Evolutionary conservation across 2,888 invertebrate species (phyloP), one percentile per base, ranked within the genome.

Genomic region (Arctia plantaginis): DNA sequence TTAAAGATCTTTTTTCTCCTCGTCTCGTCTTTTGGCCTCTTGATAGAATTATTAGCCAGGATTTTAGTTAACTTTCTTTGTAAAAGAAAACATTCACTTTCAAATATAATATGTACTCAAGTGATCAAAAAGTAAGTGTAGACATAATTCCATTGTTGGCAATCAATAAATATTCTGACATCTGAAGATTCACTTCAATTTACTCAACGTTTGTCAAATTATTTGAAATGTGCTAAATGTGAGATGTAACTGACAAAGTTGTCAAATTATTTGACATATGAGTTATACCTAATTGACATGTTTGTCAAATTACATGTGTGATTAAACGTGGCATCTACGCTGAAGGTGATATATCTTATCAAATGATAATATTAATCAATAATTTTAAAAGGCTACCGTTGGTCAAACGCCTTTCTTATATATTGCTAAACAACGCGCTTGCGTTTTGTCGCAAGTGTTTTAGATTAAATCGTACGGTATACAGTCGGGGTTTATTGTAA

Each of bases 401-500:
- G 41, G 44, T 67, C 30, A 51, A 66, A 20, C 39, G 55, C 51
- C 77, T 78, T 78, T 75, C 78, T 62, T 30, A 75, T 76, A 80
- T 77, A 73, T 80, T 76, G 72, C 35, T 77, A 83, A 75, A 77
- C 73, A 47, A 78, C 77, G 78, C 81, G 79, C 79, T 76, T 77
- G 78, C 82, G 81, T 77, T 74, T 80, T 71, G 71, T 74, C 75
- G 74, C 71, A 70, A 77, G 80, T 71, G 75, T 80, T 72, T 70
- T 82, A 83, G 83, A 77, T 77, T 79, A 80, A 85, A 82, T 83
- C 85, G 78, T 87, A 87, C 78, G 82, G 79, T 78, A 74, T 71
- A 76, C 69, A 79, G 66, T 80, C 76, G 15, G 71, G 70, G 80
- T 81, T 85, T 83, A 68, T 77, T 80, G 77, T 80, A 70, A 30